These are phyloP conservation scores for Drosophila kuntzei DNA, from an alignment of 2,888 invertebrate genomes.

Conservation along the genomic window DNA sequence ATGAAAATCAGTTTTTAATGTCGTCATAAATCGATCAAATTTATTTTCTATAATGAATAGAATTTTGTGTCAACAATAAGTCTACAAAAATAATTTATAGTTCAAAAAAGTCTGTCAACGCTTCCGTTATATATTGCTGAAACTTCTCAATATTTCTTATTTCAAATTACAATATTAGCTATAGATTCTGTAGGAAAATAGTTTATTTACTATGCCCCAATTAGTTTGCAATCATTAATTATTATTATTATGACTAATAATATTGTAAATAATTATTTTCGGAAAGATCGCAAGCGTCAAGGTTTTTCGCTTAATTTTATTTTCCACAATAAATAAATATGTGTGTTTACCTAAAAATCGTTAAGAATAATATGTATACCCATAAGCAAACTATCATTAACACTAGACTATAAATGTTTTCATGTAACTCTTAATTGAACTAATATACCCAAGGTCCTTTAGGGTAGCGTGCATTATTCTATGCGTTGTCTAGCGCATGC, in stretches of 20 bases:
- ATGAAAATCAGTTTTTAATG: slow-evolving; percentile 6
- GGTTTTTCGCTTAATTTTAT: too few species aligned
- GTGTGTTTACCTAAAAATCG: neutral
- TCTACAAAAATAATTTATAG: neutral
- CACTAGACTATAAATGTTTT: too few species aligned
- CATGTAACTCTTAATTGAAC: neutral
- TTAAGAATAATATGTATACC: neutral
- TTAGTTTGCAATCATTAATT: neutral
- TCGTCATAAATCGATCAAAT: neutral
- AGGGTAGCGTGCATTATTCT: slow-evolving; percentile 34
- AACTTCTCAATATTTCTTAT: neutral
- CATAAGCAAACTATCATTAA: too few species aligned
- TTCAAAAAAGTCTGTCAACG: neutral
- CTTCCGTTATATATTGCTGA: neutral
- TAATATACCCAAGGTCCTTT: slow-evolving; percentile 15
- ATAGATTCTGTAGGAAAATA: neutral
- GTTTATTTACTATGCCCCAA: neutral
- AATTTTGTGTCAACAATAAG: slow-evolving; percentile 1
- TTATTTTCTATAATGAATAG: slow-evolving; percentile 8
- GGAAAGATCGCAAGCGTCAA: neutral
- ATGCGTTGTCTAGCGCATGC: slow-evolving; percentile 60
- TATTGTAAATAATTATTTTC: slow-evolving; percentile 1
- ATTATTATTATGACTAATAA: neutral
- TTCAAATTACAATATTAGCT: neutral
- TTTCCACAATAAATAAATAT: neutral